Conservation (phyloP, 1,140 invertebrate genomes). For the Ruditapes philippinarum region DNA sequence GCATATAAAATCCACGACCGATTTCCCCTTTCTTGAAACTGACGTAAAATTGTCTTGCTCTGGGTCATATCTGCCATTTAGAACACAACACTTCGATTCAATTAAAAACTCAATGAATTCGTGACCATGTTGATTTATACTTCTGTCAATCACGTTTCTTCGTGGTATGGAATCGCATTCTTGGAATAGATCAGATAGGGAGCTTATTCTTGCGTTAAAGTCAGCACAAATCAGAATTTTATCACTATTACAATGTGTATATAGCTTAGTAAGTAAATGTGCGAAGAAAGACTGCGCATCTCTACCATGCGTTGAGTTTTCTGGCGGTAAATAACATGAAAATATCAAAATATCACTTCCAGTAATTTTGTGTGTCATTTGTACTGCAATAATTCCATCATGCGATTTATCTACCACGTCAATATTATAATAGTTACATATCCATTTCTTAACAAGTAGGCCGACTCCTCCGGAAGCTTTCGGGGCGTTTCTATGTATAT, state of each 20-base stretch:
- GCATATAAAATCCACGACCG: not conserved
- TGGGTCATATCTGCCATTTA: conserved; percentile 10
- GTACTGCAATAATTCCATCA: conserved; percentile 56
- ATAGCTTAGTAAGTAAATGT: conserved; percentile 35
- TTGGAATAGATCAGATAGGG: not conserved
- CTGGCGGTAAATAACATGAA: conserved; percentile 40
- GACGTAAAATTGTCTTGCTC: conserved; percentile 10
- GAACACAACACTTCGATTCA: conserved; percentile 55
- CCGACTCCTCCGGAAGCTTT: conserved; percentile 67
- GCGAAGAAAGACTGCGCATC: conserved; percentile 48
- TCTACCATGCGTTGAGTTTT: conserved; percentile 15
- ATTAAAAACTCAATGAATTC: conserved; percentile 47
- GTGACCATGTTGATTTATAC: conserved; percentile 65
- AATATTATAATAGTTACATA: conserved; percentile 16
- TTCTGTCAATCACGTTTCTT: conserved; percentile 5
- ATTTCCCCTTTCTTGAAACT: conserved; percentile 9
- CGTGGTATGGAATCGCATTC: not conserved
- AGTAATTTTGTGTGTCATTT: not conserved
- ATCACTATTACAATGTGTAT: conserved; percentile 10
- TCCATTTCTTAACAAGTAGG: conserved; percentile 55
- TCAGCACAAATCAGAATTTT: conserved; percentile 14
- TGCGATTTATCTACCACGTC: conserved; percentile 24
- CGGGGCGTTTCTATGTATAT: conserved; percentile 56
- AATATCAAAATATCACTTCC: conserved; percentile 57
- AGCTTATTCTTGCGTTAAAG: conserved; percentile 42